Base-by-base conservation (phyloP, 1,140 invertebrate genomes). In the Drosophila pseudoobscura region DNA sequence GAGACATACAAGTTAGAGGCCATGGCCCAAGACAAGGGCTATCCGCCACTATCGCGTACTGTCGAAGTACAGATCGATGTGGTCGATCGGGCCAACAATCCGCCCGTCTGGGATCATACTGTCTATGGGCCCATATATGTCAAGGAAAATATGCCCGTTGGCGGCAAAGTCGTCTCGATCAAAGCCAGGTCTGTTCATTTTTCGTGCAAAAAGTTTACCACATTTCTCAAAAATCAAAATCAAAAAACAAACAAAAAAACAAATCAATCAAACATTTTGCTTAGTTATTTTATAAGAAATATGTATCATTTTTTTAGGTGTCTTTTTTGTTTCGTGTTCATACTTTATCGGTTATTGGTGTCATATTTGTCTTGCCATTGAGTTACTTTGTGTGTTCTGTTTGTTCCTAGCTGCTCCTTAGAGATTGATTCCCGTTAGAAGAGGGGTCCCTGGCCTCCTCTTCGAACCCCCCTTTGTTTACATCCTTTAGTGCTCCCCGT, bases 11-110 rank as follows among this genome's bases (percentile, higher is more conserved):
- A 97, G 94, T 94, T 98, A 95, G 96, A 97, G 94, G 97, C 97
- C 92, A 97, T 97, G 94, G 97, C 97, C 93, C 95, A 97, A 95
- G 97, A 98, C 94, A 97, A 97, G 94, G 97, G 97, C 92, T 97
- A 95, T 93, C 96, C 97, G 92, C 95, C 96, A 93, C 95, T 98
- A 92, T 97, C 96, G 92, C 94, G 97, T 94, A 96, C 96, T 92
- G 97, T 98, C 93, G 97, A 98, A 93, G 97, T 98, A 93, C 96
- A 97, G 93, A 98, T 98, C 94, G 97, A 98, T 94, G 97, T 98
- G 93, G 97, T 98, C 94, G 97, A 98, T 94, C 96, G 97, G 92
- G 96, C 96, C 83, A 98, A 98, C 95, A 98, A 98, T 94, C 97
- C 97, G 92, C 97, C 97, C 92, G 96, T 98, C 92, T 99, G 97